phyloP scores from a whole-genome alignment of 2,888 invertebrate genomes.

The Troglohyphantes excavatus region DNA sequence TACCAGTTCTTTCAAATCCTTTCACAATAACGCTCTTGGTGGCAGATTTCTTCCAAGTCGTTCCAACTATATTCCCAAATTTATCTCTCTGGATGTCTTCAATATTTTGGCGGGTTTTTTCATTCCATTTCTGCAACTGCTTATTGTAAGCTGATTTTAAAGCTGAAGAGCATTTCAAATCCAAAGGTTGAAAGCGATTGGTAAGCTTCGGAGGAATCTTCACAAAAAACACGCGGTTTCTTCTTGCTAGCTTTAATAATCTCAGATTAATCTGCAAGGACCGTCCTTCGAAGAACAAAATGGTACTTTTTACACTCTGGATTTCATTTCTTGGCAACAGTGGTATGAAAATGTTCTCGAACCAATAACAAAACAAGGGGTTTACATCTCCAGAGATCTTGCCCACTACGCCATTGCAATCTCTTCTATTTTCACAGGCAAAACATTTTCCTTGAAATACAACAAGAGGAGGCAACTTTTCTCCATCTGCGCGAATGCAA shows the following conservation, averaged over 20 bases:
- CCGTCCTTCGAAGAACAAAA: constrained; percentile 7
- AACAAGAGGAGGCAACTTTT: constrained; percentile 17
- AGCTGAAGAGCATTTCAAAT: background rate
- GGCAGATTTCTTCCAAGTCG: background rate
- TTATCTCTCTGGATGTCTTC: background rate
- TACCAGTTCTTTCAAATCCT: constrained; percentile 9
- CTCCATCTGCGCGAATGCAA: constrained; percentile 15
- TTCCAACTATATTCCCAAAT: background rate
- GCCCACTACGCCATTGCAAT: background rate
- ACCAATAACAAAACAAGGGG: constrained; percentile 20
- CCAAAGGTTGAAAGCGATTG: background rate
- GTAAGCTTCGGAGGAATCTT: background rate
- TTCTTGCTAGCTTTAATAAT: background rate
- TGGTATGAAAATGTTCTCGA: constrained; percentile 18
- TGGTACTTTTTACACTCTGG: background rate
- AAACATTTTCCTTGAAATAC: constrained; percentile 2
- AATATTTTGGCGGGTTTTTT: background rate
- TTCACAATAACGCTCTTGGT: background rate
- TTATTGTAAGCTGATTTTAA: background rate
- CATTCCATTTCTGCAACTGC: background rate
- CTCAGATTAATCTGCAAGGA: background rate
- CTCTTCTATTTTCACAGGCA: background rate
- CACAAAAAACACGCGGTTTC: background rate
- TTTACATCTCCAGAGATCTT: background rate
- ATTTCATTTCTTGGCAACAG: background rate